Evolutionary conservation across 2,888 invertebrate genomes (phyloP).

Genomic region (Phrixothrix hirtus): DNA sequence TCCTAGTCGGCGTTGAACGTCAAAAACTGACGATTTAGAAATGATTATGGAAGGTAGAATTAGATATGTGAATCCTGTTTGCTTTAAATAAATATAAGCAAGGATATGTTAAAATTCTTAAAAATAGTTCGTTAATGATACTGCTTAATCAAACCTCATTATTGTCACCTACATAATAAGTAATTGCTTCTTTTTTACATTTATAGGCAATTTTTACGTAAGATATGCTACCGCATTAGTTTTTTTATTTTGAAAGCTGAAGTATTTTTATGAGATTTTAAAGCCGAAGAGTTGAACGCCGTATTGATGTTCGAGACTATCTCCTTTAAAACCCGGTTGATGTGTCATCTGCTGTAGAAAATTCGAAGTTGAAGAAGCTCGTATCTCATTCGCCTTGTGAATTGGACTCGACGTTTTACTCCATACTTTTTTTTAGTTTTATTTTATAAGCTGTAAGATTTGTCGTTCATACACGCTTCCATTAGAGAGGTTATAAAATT

Average conservation of each 20-base stretch:
- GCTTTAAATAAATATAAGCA: too few species aligned
- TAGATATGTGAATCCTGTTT: not conserved
- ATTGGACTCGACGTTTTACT: not conserved
- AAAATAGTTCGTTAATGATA: not conserved
- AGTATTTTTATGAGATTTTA: constrained; percentile 11
- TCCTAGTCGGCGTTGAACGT: too few species aligned
- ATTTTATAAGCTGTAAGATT: too few species aligned
- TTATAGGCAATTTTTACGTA: constrained; percentile 10
- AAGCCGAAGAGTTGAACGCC: not conserved
- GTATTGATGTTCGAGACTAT: not conserved
- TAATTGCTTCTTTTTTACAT: constrained; percentile 9
- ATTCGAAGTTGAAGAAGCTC: not conserved
- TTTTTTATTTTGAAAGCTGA: constrained; percentile 6
- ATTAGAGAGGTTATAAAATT: too few species aligned
- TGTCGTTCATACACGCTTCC: too few species aligned
- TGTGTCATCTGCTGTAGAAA: constrained; percentile 11
- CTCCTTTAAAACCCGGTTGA: constrained; percentile 6
- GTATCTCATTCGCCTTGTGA: not conserved
- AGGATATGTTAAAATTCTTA: not conserved
- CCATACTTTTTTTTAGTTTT: not conserved
- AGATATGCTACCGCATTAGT: constrained; percentile 11
- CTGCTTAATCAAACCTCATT: constrained; percentile 9
- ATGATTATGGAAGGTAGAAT: too few species aligned
- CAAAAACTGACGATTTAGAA: too few species aligned
- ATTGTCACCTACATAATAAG: constrained; percentile 11